A percentile compares a stretch with the other conserved stretches of the same genome.
These are phyloP conservation scores for Aurelia sp. DNA, from an alignment of 30 jellyfish, hydroid and myxozoan species.

Conservation along the genomic window DNA sequence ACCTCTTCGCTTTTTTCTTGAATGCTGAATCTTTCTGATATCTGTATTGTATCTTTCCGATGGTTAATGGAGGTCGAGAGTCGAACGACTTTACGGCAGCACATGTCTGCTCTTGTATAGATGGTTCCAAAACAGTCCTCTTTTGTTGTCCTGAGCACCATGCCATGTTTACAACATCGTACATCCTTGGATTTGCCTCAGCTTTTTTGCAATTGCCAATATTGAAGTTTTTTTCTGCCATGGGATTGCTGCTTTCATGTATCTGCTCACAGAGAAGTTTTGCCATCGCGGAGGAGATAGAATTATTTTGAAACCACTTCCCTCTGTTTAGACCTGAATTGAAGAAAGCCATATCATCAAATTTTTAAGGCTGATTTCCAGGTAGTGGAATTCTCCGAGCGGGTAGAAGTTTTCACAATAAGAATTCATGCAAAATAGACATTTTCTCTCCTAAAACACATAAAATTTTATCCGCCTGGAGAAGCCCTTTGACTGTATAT, in stretches of 20 bases:
- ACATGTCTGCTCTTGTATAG: neutral
- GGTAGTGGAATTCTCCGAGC: too few species aligned
- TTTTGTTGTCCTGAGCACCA: neutral
- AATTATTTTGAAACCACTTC: slow-evolving; percentile 29
- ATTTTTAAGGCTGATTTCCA: too few species aligned
- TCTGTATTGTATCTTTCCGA: neutral
- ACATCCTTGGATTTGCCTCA: neutral
- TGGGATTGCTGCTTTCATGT: neutral
- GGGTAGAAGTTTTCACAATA: too few species aligned
- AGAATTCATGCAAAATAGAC: too few species aligned
- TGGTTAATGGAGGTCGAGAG: neutral
- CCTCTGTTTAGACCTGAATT: slow-evolving; percentile 4
- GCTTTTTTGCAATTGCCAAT: neutral
- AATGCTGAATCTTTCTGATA: neutral
- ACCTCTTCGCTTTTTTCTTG: neutral
- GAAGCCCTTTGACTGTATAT: too few species aligned
- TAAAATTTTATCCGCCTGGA: too few species aligned
- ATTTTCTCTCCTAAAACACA: too few species aligned
- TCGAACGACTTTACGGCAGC: neutral
- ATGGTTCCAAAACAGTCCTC: neutral
- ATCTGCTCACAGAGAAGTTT: slow-evolving; percentile 18
- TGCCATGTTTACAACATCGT: neutral
- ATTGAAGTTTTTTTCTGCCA: neutral
- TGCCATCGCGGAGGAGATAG: slow-evolving; percentile 41
- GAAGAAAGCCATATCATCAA: too few species aligned